A percentile compares a stretch with the other conserved stretches of the same genome.
Evolutionary conservation across 1,140 invertebrate genomes (phyloP).

Genomic region (Aphis gossypii): DNA sequence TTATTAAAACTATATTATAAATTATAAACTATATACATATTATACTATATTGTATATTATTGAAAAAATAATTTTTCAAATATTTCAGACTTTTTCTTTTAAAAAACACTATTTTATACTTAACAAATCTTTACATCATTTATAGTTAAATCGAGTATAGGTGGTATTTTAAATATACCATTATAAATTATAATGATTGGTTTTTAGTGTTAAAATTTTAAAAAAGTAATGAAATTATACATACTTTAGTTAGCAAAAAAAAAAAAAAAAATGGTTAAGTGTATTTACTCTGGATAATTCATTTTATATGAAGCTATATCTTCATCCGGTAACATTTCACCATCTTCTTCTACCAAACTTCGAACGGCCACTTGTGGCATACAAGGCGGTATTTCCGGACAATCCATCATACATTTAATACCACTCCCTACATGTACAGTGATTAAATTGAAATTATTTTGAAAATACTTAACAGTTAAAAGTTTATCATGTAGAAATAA

Average conservation of each 20-base stretch:
- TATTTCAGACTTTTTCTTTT: no score
- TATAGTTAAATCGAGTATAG: no score
- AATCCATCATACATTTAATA: conserved; percentile 58
- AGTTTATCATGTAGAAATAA: neutral
- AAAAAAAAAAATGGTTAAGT: neutral
- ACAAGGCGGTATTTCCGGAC: conserved; percentile 47
- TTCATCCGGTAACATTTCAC: conserved; percentile 53
- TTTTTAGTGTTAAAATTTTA: neutral
- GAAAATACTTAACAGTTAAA: neutral
- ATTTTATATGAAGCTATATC: conserved; percentile 52
- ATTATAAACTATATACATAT: no score
- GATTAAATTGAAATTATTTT: neutral
- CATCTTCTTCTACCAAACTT: conserved; percentile 51
- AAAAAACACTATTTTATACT: no score
- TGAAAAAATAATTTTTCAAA: no score
- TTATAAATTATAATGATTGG: no score
- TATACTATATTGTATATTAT: neutral
- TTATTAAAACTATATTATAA: neutral
- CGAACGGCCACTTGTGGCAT: conserved; percentile 47
- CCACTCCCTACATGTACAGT: conserved; percentile 32
- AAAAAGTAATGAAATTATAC: neutral
- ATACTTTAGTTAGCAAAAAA: neutral
- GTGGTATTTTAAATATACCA: no score
- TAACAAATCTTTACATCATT: no score
- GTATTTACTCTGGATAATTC: conserved; percentile 47